Evolutionary conservation across 2,888 invertebrate genomes (phyloP).

Genomic region (Agrotis exclamationis): DNA sequence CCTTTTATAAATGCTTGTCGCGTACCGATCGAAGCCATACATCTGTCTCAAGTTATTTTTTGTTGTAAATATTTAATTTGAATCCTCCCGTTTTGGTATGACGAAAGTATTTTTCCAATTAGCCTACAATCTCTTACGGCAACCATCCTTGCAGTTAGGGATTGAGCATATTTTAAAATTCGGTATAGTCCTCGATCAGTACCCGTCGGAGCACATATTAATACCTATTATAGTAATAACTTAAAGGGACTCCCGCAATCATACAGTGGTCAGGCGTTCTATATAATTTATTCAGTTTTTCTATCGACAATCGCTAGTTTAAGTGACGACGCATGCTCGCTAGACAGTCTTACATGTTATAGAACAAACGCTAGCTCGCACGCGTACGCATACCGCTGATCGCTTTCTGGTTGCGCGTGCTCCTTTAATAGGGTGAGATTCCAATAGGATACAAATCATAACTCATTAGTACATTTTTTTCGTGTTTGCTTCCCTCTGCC

Average conservation of each 20-base stretch:
- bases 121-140: conserved; percentile 39
- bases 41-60: conserved; percentile 1
- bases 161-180: conserved; percentile 28
- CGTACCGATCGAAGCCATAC: conserved; percentile 49
- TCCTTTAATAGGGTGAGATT: conserved; percentile 50
- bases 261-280: conserved; percentile 26
- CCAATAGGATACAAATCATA: conserved; percentile 41
- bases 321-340: conserved; percentile 20
- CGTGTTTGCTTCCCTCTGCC: conserved; percentile 35
- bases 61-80: conserved; percentile 5
- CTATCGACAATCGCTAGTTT: background rate
- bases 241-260: conserved; percentile 45
- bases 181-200: conserved; percentile 39
- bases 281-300: conserved; percentile 16
- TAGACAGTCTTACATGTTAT: background rate
- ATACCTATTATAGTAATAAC: conserved; percentile 34
- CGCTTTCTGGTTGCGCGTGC: conserved; percentile 43
- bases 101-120: background rate
- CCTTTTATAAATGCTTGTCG: conserved; percentile 52
- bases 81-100: background rate
- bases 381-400: conserved; percentile 24
- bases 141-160: conserved; percentile 48
- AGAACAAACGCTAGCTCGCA: conserved; percentile 29
- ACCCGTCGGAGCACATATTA: conserved; percentile 43
- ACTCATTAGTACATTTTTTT: conserved; percentile 34